These are phyloP conservation scores for Doryteuthis pealeii DNA, from an alignment of 1,140 invertebrate species.

Conservation along the genomic window DNA sequence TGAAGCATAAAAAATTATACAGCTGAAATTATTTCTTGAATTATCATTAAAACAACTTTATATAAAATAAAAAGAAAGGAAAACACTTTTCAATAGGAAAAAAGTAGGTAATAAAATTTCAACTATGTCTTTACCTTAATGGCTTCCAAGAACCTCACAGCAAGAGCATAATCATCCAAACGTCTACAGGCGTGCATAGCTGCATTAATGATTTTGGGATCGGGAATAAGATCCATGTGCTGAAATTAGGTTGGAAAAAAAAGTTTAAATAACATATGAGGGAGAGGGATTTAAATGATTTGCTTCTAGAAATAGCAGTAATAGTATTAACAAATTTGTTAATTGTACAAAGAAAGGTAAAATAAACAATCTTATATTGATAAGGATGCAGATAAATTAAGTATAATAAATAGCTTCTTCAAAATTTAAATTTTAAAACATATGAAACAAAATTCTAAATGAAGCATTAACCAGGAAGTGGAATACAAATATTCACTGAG, in stretches of 20 bases:
- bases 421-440: not conserved
- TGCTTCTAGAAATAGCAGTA: not conserved
- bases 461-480: too few species aligned
- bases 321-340: not conserved
- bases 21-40: too few species aligned
- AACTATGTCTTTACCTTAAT: conserved; percentile 69
- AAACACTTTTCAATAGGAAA: too few species aligned
- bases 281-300: too few species aligned
- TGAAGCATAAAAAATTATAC: too few species aligned
- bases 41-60: too few species aligned
- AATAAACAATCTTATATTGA: not conserved
- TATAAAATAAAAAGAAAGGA: too few species aligned
- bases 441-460: too few species aligned
- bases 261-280: not conserved
- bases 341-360: too few species aligned
- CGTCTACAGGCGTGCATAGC: conserved; percentile 89
- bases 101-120: too few species aligned
- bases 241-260: conserved; percentile 53
- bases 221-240: conserved; percentile 91
- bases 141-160: conserved; percentile 89
- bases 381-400: not conserved
- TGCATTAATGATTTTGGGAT: conserved; percentile 89
- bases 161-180: conserved; percentile 91
- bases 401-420: not conserved
- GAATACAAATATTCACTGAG: too few species aligned